Evolutionary conservation across 2,797 vertebrate species (phyloP).

Genomic region (Sarcophilus harrisii): DNA sequence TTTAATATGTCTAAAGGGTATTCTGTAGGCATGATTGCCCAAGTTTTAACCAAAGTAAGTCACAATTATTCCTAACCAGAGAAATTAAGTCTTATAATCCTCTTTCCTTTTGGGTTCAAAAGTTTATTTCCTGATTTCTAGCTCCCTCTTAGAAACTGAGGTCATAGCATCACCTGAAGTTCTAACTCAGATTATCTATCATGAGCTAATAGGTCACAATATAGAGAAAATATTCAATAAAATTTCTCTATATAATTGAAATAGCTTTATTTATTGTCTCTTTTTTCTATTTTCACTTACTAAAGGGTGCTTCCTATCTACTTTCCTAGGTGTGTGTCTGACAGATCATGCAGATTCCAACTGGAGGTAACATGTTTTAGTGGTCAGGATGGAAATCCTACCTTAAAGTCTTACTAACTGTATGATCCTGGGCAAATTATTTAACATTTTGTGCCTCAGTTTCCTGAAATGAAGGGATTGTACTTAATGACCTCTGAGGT

Average conservation of each 20-base stretch:
- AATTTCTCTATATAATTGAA: neutral
- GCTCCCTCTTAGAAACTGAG: slow-evolving; percentile 4
- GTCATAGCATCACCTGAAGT: neutral
- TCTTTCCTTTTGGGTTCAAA: neutral
- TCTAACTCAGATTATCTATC: slow-evolving; percentile 9
- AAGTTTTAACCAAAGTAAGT: slow-evolving; percentile 23
- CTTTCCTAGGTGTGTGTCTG: neutral
- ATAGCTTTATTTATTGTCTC: slow-evolving; percentile 29
- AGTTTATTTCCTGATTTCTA: neutral
- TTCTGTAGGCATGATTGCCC: neutral
- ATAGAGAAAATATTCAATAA: neutral
- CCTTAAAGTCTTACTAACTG: neutral
- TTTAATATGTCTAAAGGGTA: neutral
- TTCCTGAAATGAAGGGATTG: neutral
- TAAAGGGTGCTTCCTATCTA: neutral
- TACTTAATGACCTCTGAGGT: neutral
- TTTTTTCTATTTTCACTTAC: neutral
- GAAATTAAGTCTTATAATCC: neutral
- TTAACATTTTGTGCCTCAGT: neutral
- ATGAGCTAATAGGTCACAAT: neutral
- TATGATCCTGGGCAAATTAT: neutral
- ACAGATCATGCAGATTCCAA: neutral
- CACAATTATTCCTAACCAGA: slow-evolving; percentile 4
- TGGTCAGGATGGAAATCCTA: neutral
- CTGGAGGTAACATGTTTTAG: neutral